A percentile compares a stretch with the other conserved stretches of the same genome.
phyloP scores from a whole-genome alignment of 2,888 invertebrate genomes.

The Ectemnius continuus region DNA sequence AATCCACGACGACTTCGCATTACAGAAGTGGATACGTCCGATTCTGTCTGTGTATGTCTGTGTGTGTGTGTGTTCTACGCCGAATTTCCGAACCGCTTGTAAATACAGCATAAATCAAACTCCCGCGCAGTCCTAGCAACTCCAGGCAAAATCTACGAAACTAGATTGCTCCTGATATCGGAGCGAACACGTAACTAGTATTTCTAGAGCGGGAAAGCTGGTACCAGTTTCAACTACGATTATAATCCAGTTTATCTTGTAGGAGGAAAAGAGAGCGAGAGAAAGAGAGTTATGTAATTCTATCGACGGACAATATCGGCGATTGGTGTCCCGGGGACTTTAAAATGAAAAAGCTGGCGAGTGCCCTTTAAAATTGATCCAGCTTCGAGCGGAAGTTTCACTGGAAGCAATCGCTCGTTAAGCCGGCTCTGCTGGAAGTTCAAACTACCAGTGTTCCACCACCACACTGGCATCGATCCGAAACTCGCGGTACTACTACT shows the following conservation, averaged over 20 bases:
- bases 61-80: background rate
- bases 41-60: too few species aligned
- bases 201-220: constrained; percentile 19
- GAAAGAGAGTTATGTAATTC: constrained; percentile 12
- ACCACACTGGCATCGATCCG: too few species aligned
- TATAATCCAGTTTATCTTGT: constrained; percentile 12
- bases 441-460: too few species aligned
- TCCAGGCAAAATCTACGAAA: background rate
- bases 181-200: constrained; percentile 22
- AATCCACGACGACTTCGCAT: constrained; percentile 1
- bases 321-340: background rate
- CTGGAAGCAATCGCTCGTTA: too few species aligned
- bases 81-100: background rate
- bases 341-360: background rate
- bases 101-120: constrained; percentile 4
- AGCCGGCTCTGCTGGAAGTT: too few species aligned
- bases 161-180: constrained; percentile 14
- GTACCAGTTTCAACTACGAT: constrained; percentile 3
- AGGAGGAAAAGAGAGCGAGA: too few species aligned
- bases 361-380: too few species aligned
- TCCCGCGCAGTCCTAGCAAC: background rate
- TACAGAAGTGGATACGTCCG: too few species aligned
- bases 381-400: too few species aligned
- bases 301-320: constrained; percentile 7
- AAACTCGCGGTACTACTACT: too few species aligned